Base-by-base conservation (phyloP, 2,888 invertebrate species). In the Hybos culiciformis region DNA sequence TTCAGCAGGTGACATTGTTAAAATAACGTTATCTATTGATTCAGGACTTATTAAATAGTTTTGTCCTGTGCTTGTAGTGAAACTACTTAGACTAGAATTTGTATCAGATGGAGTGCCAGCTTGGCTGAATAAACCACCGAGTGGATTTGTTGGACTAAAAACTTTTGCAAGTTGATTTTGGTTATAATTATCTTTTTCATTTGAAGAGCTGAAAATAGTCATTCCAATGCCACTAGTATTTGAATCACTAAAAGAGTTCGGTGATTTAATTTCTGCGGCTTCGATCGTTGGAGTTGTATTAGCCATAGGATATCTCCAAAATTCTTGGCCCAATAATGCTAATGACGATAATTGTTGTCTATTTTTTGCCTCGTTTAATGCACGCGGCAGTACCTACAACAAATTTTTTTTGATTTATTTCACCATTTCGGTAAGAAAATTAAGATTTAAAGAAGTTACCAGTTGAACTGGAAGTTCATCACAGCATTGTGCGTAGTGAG, bases 381-480 rank as follows among this genome's bases (percentile, higher is more conserved):
- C 80, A 51, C 80, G 76, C 34, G 94, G 92, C 56, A 94, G 70
- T 51, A 79, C n/a, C n/a, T n/a, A n/a, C n/a, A n/a, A n/a, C n/a
- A n/a, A n/a, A n/a, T n/a, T n/a, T n/a, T n/a, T n/a, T n/a, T n/a
- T n/a, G n/a, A n/a, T n/a, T n/a, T n/a, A n/a, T n/a, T n/a, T n/a
- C n/a, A n/a, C n/a, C n/a, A n/a, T n/a, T n/a, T n/a, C n/a, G n/a
- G n/a, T n/a, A n/a, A n/a, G n/a, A n/a, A n/a, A n/a, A n/a, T n/a
- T n/a, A n/a, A n/a, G n/a, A n/a, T n/a, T n/a, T n/a, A n/a, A n/a
- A n/a, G n/a, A n/a, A n/a, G n/a, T n/a, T n/a, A n/a, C 78, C 53
- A 96, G 73, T 67, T 86, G 86, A 43, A 91, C 90, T 47, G 93
- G 93, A 57, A 94, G 71, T 70, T 93, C 93, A 65, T 92, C 92